Evolutionary conservation across 2,113 vertebrate species (phyloP).

Genomic region (Bubo bubo): DNA sequence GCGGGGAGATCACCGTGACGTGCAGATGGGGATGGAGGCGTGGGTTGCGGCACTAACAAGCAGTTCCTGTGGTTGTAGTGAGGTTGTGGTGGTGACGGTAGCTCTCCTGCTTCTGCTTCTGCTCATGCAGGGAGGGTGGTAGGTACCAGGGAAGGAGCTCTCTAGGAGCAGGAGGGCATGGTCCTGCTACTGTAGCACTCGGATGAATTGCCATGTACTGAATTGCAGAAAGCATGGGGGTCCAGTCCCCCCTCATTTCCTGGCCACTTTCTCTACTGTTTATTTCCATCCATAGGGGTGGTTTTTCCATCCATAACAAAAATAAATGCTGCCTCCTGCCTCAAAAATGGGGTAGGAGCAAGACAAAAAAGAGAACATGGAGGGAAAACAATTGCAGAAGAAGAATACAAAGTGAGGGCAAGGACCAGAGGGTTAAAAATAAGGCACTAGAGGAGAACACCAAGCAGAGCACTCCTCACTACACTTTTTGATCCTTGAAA

Average conservation of each 20-base stretch:
- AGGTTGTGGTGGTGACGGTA: not conserved
- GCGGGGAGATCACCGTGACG: fast-evolving
- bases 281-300: not conserved
- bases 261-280: not conserved
- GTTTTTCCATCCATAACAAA: not conserved
- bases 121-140: not conserved
- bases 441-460: not conserved
- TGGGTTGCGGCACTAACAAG: too few relatives aligned
- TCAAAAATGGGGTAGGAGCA: not conserved
- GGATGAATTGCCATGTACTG: not conserved
- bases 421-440: not conserved
- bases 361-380: not conserved
- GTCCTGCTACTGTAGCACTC: not conserved
- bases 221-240: not conserved
- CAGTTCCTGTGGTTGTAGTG: not conserved
- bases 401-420: not conserved
- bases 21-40: not conserved
- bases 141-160: not conserved
- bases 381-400: not conserved
- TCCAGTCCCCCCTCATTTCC: not conserved
- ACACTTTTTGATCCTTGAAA: not conserved
- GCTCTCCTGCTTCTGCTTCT: not conserved
- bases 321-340: not conserved
- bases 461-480: not conserved
- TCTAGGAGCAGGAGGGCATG: not conserved